Percentiles rank a stretch among this genome's conserved stretches.
phyloP scores from a whole-genome alignment of 2,888 invertebrate species.

The Euphydryas editha region DNA sequence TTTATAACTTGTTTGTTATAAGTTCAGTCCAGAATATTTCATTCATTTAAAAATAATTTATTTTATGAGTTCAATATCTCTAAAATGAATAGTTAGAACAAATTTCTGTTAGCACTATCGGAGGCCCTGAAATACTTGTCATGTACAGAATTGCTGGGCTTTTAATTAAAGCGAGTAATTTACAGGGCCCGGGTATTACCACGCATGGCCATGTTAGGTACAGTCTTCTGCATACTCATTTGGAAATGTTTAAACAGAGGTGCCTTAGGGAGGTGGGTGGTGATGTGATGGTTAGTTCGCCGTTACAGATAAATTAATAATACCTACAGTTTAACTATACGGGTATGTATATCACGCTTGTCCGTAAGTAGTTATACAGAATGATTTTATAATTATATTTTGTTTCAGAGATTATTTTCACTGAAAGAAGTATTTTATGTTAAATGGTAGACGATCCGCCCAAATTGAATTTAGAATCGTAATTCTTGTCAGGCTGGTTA shows the following conservation, averaged over 20 bases:
- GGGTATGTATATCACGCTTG: slow-evolving; percentile 67
- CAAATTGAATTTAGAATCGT: no score
- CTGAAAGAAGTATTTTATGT: not conserved
- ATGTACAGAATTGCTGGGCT: slow-evolving; percentile 79
- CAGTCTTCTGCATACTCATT: slow-evolving; percentile 82
- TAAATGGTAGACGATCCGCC: not conserved
- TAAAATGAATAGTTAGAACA: slow-evolving; percentile 37
- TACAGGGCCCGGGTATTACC: slow-evolving; percentile 68
- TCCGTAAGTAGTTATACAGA: slow-evolving; percentile 62
- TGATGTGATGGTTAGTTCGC: slow-evolving; percentile 78
- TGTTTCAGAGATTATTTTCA: not conserved
- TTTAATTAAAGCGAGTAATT: slow-evolving; percentile 83
- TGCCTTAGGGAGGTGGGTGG: slow-evolving; percentile 57
- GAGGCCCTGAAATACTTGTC: slow-evolving; percentile 78
- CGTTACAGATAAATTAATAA: slow-evolving; percentile 83
- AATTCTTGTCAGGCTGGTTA: no score
- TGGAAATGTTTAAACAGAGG: slow-evolving; percentile 79
- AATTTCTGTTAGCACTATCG: slow-evolving; percentile 69
- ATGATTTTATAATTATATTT: slow-evolving; percentile 47
- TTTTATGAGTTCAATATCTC: no score
- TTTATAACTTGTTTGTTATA: no score
- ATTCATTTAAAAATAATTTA: no score
- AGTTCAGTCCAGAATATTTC: slow-evolving; percentile 1
- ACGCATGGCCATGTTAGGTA: slow-evolving; percentile 72
- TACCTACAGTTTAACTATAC: slow-evolving; percentile 60